These are phyloP conservation scores for Spea bombifrons DNA, from an alignment of 2,113 vertebrate genomes.

Conservation along the genomic window DNA sequence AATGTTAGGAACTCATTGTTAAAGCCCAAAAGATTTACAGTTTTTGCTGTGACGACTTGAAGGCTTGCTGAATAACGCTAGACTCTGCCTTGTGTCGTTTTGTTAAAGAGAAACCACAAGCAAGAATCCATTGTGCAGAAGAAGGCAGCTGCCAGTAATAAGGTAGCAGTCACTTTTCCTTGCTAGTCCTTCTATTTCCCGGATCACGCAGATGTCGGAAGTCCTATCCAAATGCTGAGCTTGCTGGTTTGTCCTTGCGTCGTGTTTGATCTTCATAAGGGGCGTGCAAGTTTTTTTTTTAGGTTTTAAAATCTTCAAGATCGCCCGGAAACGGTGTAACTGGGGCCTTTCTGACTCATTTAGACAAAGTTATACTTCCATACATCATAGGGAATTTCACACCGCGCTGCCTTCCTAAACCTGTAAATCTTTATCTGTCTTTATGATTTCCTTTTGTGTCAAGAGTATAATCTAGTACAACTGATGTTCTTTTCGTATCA, in stretches of 20 bases:
- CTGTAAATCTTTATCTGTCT: too few species aligned
- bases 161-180: constrained; percentile 1
- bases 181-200: constrained; percentile 23
- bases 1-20: constrained; percentile 4
- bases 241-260: neutral
- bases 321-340: too few species aligned
- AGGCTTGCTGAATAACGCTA: neutral
- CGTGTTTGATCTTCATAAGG: too few species aligned
- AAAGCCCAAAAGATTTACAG: constrained; percentile 10
- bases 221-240: constrained; percentile 7
- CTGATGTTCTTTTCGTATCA: too few species aligned
- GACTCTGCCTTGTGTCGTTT: constrained; percentile 13
- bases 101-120: constrained; percentile 25
- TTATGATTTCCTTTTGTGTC: too few species aligned
- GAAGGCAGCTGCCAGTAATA: constrained; percentile 22
- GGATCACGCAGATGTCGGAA: constrained; percentile 11
- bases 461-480: too few species aligned
- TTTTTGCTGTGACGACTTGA: constrained; percentile 19
- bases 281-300: too few species aligned
- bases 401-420: too few species aligned
- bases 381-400: too few species aligned
- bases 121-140: neutral
- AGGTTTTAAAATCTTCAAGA: too few species aligned
- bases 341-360: too few species aligned
- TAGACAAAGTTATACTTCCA: too few species aligned